phyloP scores from a whole-genome alignment of 2,113 vertebrate species.

The Psittacula cyanocephala region DNA sequence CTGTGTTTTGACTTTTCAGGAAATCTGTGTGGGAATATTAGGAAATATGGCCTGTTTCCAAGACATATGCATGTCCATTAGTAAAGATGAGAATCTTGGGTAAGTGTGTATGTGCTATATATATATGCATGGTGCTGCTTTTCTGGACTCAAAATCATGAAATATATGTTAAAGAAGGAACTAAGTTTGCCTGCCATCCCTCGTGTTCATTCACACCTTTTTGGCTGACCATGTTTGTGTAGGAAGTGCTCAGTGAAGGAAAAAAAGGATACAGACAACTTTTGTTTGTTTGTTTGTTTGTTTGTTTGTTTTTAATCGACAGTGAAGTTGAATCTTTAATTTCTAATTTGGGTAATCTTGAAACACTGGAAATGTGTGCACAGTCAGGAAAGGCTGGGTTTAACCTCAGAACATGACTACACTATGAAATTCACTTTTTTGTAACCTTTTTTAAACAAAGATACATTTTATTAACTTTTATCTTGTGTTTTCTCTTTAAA shows the following conservation, averaged over 20 bases:
- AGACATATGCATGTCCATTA: slow-evolving; percentile 87
- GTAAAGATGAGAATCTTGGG: slow-evolving; percentile 87
- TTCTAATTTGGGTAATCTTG: background rate
- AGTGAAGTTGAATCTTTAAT: background rate
- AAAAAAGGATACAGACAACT: background rate
- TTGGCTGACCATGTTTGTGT: background rate
- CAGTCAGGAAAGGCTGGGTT: background rate
- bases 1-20: slow-evolving; percentile 76
- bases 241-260: background rate
- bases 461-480: background rate
- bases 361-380: background rate
- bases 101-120: slow-evolving; percentile 65
- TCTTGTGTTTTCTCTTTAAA: slow-evolving; percentile 54
- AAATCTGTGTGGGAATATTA: slow-evolving; percentile 96
- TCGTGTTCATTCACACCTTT: background rate
- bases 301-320: background rate
- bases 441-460: background rate
- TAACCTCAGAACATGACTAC: background rate
- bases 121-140: background rate
- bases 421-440: background rate
- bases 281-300: background rate
- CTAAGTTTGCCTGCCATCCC: background rate
- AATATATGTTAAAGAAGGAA: background rate
- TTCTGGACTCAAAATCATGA: background rate
- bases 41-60: slow-evolving; percentile 97